A percentile compares a stretch with the other conserved stretches of the same genome.
Evolutionary conservation across 2,797 vertebrate genomes (phyloP).

Genomic region (Allochrocebus solatus): DNA sequence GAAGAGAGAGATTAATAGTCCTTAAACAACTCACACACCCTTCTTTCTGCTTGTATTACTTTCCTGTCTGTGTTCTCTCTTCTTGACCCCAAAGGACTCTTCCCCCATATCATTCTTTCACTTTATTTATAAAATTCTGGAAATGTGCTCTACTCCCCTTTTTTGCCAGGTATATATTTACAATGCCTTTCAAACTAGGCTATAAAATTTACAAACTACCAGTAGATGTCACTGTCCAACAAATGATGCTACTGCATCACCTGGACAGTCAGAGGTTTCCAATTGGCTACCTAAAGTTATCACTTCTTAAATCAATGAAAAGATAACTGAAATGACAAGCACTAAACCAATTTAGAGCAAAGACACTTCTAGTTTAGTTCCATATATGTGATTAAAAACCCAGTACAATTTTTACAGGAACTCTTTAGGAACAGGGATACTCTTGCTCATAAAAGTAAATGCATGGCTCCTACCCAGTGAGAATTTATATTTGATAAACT

Average conservation of each 20-base stretch:
- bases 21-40: not conserved
- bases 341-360: not conserved
- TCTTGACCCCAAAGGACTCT: not conserved
- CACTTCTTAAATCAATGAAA: not conserved
- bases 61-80: not conserved
- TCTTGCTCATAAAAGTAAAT: not conserved
- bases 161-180: not conserved
- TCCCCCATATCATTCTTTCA: not conserved
- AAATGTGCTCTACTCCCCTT: not conserved
- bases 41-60: not conserved
- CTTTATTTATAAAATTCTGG: not conserved
- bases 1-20: not conserved
- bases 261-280: not conserved
- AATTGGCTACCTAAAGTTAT: not conserved
- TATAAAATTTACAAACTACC: constrained; percentile 11
- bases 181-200: constrained; percentile 4
- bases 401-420: not conserved
- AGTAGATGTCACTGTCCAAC: constrained; percentile 38
- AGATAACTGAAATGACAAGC: not conserved
- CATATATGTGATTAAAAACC: not conserved
- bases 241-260: not conserved
- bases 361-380: not conserved
- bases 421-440: not conserved
- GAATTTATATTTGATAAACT: not conserved
- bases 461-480: not conserved